Evolutionary conservation across 2,113 vertebrate genomes (phyloP).

Genomic region (Phocoena sinus): DNA sequence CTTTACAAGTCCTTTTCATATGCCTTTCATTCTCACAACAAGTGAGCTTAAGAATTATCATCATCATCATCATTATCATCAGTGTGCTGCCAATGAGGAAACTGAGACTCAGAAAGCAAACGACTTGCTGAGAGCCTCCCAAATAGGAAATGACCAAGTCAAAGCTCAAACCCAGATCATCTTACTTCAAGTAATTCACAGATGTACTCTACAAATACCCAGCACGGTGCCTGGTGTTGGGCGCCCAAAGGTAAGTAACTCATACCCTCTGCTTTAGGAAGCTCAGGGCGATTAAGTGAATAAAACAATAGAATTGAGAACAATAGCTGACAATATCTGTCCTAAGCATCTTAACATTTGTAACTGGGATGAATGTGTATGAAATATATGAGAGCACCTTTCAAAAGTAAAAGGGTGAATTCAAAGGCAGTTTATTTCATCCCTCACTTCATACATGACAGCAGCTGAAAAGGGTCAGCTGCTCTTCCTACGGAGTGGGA

Average conservation of each 20-base stretch:
- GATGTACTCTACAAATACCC: neutral
- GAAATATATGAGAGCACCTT: neutral
- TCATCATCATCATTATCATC: neutral
- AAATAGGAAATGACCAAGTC: neutral
- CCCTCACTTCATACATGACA: neutral
- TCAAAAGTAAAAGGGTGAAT: neutral
- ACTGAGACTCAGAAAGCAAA: neutral
- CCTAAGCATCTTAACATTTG: neutral
- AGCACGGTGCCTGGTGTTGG: neutral
- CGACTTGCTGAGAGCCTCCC: neutral
- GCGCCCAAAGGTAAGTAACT: neutral
- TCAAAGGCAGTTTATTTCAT: neutral
- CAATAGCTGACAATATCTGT: neutral
- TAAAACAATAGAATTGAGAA: too few relatives aligned
- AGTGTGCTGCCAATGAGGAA: neutral
- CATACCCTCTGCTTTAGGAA: neutral
- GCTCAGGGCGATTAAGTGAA: neutral
- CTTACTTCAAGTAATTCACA: neutral
- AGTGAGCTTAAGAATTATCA: neutral
- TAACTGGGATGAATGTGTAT: neutral
- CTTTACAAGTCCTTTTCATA: neutral
- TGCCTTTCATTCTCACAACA: neutral
- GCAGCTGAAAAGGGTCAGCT: neutral
- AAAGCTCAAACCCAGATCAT: neutral
- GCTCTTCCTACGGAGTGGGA: neutral